phyloP scores from a whole-genome alignment of 2,113 vertebrate species.

The Semicossyphus pulcher region DNA sequence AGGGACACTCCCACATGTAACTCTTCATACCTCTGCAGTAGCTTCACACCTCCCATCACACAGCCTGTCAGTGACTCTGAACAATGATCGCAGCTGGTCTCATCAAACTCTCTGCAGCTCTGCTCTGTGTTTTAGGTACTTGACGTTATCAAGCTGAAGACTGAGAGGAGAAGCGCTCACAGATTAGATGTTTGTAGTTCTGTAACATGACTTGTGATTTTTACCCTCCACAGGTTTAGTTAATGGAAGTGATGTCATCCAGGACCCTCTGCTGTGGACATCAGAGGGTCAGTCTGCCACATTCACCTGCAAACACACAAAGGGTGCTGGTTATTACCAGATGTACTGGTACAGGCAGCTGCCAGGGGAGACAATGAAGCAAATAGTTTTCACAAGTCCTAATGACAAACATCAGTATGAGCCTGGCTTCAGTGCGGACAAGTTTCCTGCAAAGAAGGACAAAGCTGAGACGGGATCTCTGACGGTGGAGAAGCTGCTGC shows the following conservation, averaged over 20 bases:
- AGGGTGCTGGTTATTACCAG: neutral
- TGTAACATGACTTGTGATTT: too few relatives aligned
- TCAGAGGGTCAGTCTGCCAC: neutral
- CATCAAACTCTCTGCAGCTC: too few relatives aligned
- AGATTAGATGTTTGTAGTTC: too few relatives aligned
- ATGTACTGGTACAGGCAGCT: conserved; percentile 75
- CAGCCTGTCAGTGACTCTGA: too few relatives aligned
- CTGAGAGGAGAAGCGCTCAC: too few relatives aligned
- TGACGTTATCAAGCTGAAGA: too few relatives aligned
- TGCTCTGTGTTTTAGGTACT: too few relatives aligned
- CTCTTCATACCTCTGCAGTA: too few relatives aligned
- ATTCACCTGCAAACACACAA: conserved; percentile 37
- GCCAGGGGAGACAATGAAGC: conserved; percentile 56
- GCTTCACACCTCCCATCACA: too few relatives aligned
- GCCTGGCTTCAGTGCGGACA: neutral
- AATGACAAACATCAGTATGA: neutral
- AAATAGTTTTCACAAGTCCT: conserved; percentile 16
- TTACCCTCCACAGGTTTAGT: neutral
- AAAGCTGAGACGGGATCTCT: neutral
- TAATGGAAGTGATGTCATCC: conserved; percentile 14
- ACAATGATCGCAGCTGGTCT: too few relatives aligned
- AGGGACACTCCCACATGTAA: too few relatives aligned
- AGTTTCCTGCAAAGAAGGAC: conserved; percentile 24
- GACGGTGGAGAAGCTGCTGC: conserved; percentile 26
- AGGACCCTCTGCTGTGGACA: conserved; percentile 10